These are phyloP conservation scores for Calosoma granatense DNA, from an alignment of 1,140 invertebrate genomes.

Conservation along the genomic window DNA sequence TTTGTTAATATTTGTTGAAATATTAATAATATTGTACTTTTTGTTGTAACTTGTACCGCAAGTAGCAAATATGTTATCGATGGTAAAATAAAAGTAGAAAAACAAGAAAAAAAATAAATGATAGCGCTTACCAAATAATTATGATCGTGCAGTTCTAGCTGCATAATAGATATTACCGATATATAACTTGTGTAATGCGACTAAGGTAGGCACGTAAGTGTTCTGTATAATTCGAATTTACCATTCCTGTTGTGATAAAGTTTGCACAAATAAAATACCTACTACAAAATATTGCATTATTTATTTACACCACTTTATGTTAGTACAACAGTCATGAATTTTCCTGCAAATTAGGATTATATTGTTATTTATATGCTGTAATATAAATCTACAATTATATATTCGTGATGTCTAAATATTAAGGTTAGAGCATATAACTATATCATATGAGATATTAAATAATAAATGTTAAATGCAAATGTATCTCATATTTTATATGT, in stretches of 20 bases:
- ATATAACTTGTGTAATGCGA: neutral
- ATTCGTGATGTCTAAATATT: too few species aligned
- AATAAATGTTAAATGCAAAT: too few species aligned
- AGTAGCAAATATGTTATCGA: neutral
- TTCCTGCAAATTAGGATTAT: too few species aligned
- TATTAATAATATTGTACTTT: neutral
- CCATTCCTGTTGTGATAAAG: constrained; percentile 8
- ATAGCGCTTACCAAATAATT: constrained; percentile 5
- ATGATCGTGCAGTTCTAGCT: neutral
- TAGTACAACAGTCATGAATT: too few species aligned
- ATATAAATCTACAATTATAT: neutral
- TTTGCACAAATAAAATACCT: constrained; percentile 8
- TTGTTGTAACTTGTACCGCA: too few species aligned
- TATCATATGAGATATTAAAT: too few species aligned
- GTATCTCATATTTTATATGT: too few species aligned
- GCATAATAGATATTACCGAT: neutral
- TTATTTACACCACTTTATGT: too few species aligned
- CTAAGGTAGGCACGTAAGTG: neutral
- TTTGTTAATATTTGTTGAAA: neutral
- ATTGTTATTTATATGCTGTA: too few species aligned
- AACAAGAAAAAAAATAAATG: neutral
- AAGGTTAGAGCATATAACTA: too few species aligned
- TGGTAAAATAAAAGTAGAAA: neutral
- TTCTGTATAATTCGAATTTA: neutral
- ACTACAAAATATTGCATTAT: neutral